Base-by-base conservation (phyloP, 2,888 invertebrate genomes). In the Copidosoma aretas region DNA sequence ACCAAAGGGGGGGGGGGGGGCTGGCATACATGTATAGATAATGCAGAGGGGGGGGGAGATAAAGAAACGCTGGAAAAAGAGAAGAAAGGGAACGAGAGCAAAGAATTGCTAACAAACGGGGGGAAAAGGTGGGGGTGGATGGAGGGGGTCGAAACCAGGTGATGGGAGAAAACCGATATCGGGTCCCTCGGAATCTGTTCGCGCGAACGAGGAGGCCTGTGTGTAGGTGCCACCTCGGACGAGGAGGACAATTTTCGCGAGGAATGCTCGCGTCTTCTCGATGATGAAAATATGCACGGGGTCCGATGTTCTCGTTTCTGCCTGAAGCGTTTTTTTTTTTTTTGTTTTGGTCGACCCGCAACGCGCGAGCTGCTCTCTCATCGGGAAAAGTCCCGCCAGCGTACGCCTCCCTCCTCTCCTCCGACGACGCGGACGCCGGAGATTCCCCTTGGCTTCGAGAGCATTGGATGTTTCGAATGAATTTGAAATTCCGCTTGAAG, bases 231-330 rank as follows among this genome's bases (percentile, higher is more conserved):
- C 12, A 12, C 10, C 43, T 46, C 43, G 43, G 43, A 72, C 64
- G 71, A 64, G 64, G 68, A 67, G 65, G 66, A 75, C 57, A 73
- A 74, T 76, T 75, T 73, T 73, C 76, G 73, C 71, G 71, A 72
- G 70, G 72, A 72, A 74, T 74, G 74, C 76, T 73, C 72, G 59
- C 52, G 67, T 67, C 62, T 41, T 52, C 17, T 41, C 32, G 32
- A 32, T 46, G 43, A 46, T 46, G 43, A 12, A 46, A 46, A 46
- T 32, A 32, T 46, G 43, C 43, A 12, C 14, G 43, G 12, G 43
- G 1, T 12, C 43, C 43, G 3, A 3, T 46, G 43, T 17, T 2
- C 12, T 3, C 43, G 3, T 4, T 17, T 46, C 43, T 15, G 8
- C 32, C 8, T 32, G 32, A 5, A 32, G 32, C 3, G 32, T 8